A percentile compares a stretch with the other conserved stretches of the same genome.
Evolutionary conservation across 2,113 vertebrate genomes (phyloP).

Genomic region (Clarias batrachus): DNA sequence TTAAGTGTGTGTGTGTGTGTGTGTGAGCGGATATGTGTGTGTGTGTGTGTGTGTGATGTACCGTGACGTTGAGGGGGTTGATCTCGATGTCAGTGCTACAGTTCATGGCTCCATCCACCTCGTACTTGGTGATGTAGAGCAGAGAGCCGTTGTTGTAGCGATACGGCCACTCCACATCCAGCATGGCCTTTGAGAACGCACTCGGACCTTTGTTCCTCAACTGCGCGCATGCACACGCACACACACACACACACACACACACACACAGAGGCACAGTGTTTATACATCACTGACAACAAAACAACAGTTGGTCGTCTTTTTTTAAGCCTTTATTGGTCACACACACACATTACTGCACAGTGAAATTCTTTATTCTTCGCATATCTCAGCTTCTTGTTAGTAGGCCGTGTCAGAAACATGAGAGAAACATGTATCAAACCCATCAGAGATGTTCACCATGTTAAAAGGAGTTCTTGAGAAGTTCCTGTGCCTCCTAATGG

Average conservation of each 20-base stretch:
- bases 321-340: too few species aligned
- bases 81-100: conserved; percentile 85
- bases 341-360: too few species aligned
- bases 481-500: neutral
- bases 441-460: neutral
- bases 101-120: conserved; percentile 94
- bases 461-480: neutral
- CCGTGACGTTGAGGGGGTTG: conserved; percentile 89
- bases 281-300: neutral
- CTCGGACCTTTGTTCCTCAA: conserved; percentile 92
- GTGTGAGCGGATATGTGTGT: neutral
- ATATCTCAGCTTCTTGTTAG: too few species aligned
- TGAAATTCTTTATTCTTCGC: too few species aligned
- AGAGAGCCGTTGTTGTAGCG: conserved; percentile 80
- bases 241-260: conserved; percentile 31
- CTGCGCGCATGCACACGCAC: conserved; percentile 65
- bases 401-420: too few species aligned
- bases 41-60: conserved; percentile 57
- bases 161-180: conserved; percentile 87
- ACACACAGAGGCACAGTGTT: conserved; percentile 18
- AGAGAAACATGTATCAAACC: neutral
- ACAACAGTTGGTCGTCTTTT: neutral
- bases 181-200: conserved; percentile 89
- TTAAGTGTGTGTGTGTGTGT: too few species aligned
- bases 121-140: conserved; percentile 83